Evolutionary conservation across 1,140 invertebrate genomes (phyloP).

Genomic region (Trachelipus rathkii): DNA sequence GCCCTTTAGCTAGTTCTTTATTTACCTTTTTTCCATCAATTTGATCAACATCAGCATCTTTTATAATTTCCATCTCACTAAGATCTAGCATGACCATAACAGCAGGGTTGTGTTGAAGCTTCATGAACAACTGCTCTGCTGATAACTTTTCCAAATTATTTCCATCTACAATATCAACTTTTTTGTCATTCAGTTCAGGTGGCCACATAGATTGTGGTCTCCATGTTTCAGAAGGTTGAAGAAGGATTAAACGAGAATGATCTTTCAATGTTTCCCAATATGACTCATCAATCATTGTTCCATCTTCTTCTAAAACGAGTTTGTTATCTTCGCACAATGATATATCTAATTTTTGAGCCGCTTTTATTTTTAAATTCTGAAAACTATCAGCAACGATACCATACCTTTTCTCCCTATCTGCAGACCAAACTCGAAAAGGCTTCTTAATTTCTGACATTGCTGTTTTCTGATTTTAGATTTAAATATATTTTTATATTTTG

Average conservation of each 20-base stretch:
- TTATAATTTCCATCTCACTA: slow-evolving; percentile 34
- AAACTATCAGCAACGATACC: slow-evolving; percentile 32
- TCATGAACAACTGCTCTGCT: slow-evolving; percentile 24
- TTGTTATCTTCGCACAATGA: slow-evolving; percentile 23
- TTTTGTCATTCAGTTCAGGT: slow-evolving; percentile 26
- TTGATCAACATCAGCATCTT: slow-evolving; percentile 31
- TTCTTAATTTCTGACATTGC: slow-evolving; percentile 26
- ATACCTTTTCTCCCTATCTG: slow-evolving; percentile 31
- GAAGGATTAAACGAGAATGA: slow-evolving; percentile 31
- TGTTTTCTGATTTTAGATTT: no score
- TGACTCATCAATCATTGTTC: slow-evolving; percentile 34
- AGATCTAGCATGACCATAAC: slow-evolving; percentile 32
- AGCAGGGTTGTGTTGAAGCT: slow-evolving; percentile 34
- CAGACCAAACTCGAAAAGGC: slow-evolving; percentile 37
- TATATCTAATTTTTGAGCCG: slow-evolving; percentile 28
- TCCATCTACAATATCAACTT: slow-evolving; percentile 33
- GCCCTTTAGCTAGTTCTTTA: slow-evolving; percentile 26
- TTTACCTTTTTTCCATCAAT: slow-evolving; percentile 2
- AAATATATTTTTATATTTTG: no score
- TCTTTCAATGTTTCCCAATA: slow-evolving; percentile 36
- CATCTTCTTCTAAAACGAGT: slow-evolving; percentile 39
- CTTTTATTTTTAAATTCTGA: slow-evolving; percentile 29
- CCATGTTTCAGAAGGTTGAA: slow-evolving; percentile 30
- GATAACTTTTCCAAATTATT: slow-evolving; percentile 14
- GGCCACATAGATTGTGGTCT: slow-evolving; percentile 29